phyloP scores from a whole-genome alignment of 2,113 vertebrate genomes.

The Cyrtonyx montezumae region DNA sequence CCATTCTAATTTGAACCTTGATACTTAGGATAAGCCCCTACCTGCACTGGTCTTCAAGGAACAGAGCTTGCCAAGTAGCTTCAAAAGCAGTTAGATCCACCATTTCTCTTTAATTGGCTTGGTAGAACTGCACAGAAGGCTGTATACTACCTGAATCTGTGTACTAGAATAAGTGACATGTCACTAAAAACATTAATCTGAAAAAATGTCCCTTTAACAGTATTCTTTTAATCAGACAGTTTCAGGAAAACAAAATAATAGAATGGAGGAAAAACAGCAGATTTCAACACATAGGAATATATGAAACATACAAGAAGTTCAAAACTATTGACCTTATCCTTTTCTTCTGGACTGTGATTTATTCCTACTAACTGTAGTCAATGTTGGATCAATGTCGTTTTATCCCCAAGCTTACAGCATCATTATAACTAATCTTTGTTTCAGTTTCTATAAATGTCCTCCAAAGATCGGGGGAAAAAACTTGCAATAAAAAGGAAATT shows the following conservation, averaged over 20 bases:
- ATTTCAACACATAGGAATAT: background rate
- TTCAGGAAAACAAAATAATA: background rate
- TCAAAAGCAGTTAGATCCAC: background rate
- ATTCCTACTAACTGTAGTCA: background rate
- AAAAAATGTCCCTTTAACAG: background rate
- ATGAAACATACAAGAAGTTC: background rate
- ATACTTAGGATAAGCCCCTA: background rate
- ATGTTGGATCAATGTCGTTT: constrained; percentile 8
- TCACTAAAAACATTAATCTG: background rate
- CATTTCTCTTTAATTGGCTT: background rate
- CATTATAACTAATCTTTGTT: constrained; percentile 19
- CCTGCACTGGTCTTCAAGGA: background rate
- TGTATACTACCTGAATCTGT: background rate
- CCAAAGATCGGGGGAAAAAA: background rate
- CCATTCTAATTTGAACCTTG: background rate
- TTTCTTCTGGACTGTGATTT: constrained; percentile 9
- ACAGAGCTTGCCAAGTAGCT: background rate
- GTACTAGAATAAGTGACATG: background rate
- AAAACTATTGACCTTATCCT: background rate
- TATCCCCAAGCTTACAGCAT: background rate
- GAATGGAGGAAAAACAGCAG: background rate
- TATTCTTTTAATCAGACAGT: background rate
- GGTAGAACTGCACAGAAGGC: background rate
- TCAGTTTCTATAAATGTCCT: constrained; percentile 21
- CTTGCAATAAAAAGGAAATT: constrained; percentile 5